These are phyloP conservation scores for Drosophila simulans DNA, from an alignment of 1,140 invertebrate genomes.

Conservation along the genomic window DNA sequence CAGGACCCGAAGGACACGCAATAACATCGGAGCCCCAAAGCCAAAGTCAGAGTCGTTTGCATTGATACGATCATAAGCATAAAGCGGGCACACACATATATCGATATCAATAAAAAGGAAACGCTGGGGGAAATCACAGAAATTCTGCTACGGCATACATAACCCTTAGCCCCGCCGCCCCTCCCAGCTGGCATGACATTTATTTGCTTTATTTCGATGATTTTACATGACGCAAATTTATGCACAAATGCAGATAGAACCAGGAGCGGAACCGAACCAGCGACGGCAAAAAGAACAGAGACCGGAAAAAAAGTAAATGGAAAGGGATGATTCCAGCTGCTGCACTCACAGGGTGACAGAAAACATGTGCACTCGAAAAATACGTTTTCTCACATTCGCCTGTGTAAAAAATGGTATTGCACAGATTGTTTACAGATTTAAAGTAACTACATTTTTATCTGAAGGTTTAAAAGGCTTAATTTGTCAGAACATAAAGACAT, in stretches of 20 bases:
- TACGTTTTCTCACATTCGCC: background rate
- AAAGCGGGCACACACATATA: conserved; percentile 51
- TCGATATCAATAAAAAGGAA: conserved; percentile 39
- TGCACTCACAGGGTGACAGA: conserved; percentile 33
- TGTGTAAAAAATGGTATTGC: too few relatives aligned
- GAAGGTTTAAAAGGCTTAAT: too few relatives aligned
- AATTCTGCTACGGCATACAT: conserved; percentile 21
- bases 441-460: too few relatives aligned
- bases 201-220: conserved; percentile 81
- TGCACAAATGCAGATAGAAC: conserved; percentile 61
- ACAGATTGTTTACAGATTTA: too few relatives aligned
- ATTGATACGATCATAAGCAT: conserved; percentile 74
- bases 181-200: conserved; percentile 55
- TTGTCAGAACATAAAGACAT: too few relatives aligned
- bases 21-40: conserved; percentile 22
- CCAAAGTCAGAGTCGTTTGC: conserved; percentile 38
- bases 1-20: conserved; percentile 41
- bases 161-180: background rate
- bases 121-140: conserved; percentile 34
- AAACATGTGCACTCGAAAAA: conserved; percentile 8
- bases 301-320: background rate
- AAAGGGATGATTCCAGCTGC: conserved; percentile 7
- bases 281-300: conserved; percentile 17
- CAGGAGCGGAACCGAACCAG: conserved; percentile 12
- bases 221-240: conserved; percentile 79